Base-by-base conservation (phyloP, 2,888 invertebrate genomes). In the Scaptomyza reducta region DNA sequence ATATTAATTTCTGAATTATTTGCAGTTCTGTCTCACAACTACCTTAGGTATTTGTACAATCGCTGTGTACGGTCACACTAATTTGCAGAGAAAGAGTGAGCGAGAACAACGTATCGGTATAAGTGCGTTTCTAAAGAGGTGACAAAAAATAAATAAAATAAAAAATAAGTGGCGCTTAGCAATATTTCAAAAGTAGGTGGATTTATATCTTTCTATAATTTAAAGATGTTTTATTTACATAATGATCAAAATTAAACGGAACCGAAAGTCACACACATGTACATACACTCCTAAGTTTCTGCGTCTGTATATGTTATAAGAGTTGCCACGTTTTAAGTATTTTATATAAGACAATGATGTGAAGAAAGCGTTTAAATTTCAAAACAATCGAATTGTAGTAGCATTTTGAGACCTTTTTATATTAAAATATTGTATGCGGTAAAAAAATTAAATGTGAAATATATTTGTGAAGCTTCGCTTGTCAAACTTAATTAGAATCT, bases 291-390 rank as follows among this genome's bases (percentile, higher is more conserved):
- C 49, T 55, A 53, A 42, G 49, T 31, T 31, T 53, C 16, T 56
- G 31, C 18, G 41, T 18, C 38, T 70, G 31, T 29, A 6, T 61
- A 41, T 56, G 62, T 64, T 53, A 64, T 9, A 44, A 74, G 84
- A 61, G 79, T 74, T 84, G 85, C 64, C 84, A 74, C 62, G 60
- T 60, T 81, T 45, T 46, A 31, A 46, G 35, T 53, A 61, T 74
- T 79, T 79, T 79, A 79, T 41, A 47, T 79, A 79, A 79, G 70
- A 58, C 58, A 29, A 40, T 33, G 14, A 13, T 33, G 33, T 9
- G 10, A 47, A 18, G 11, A 25, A 22, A 25, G 4, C 25, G 10
- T 22, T 25, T 31, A 7, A 18, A 29, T 33, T 25, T n/a, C 1
- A 4, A 22, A 42, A 25, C 9, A 9, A 6, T 31, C 4, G 6